Evolutionary conservation across 2,888 invertebrate genomes (phyloP).

Genomic region (Panopea generosa): DNA sequence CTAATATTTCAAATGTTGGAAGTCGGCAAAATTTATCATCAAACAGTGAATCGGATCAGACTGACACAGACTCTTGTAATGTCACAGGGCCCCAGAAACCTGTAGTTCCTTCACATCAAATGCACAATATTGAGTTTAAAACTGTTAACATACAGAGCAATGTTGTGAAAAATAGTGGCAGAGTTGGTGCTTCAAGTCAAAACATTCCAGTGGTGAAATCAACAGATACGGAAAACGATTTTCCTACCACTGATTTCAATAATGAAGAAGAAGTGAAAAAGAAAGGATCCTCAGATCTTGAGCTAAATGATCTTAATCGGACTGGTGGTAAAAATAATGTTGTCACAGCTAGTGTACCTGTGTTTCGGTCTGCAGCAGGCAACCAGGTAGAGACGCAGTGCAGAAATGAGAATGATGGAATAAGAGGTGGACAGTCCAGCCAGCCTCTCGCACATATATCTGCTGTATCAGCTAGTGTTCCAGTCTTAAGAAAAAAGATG

Average conservation of each 20-base stretch:
- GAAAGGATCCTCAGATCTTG: too few relatives aligned
- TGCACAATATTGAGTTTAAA: background rate
- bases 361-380: constrained; percentile 32
- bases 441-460: constrained; percentile 27
- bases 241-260: constrained; percentile 79
- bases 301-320: constrained; percentile 79
- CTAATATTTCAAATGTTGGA: constrained; percentile 6
- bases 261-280: constrained; percentile 69
- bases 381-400: constrained; percentile 15
- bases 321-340: constrained; percentile 61
- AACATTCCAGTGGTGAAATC: constrained; percentile 73
- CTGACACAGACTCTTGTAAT: constrained; percentile 78
- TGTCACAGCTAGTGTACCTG: constrained; percentile 58
- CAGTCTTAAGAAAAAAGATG: constrained; percentile 63
- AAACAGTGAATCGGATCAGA: constrained; percentile 71
- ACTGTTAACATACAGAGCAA: constrained; percentile 1
- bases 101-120: background rate
- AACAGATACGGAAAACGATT: constrained; percentile 79
- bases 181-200: constrained; percentile 27
- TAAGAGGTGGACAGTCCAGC: too few relatives aligned
- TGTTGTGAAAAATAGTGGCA: constrained; percentile 7
- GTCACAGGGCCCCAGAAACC: constrained; percentile 67
- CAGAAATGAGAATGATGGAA: background rate
- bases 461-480: constrained; percentile 59
- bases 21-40: constrained; percentile 55